Evolutionary conservation across 2,888 invertebrate genomes (phyloP).

Genomic region (Ormia ochracea): DNA sequence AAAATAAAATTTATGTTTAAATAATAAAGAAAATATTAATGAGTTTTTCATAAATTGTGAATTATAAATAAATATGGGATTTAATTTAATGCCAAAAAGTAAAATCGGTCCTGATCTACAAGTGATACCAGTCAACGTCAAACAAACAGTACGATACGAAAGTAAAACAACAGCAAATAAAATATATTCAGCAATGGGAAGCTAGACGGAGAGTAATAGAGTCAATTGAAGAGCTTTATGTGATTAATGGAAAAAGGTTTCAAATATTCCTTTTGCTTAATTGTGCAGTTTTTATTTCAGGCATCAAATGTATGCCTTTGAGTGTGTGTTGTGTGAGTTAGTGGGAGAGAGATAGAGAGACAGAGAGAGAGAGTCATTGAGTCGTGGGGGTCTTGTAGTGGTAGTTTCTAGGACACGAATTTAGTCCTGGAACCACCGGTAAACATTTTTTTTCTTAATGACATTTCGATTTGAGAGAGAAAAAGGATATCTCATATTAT

Average conservation of each 20-base stretch:
- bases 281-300: too few relatives aligned
- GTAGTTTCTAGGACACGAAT: too few relatives aligned
- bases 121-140: slow-evolving; percentile 12
- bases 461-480: too few relatives aligned
- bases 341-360: too few relatives aligned
- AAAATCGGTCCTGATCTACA: background rate
- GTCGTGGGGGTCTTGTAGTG: too few relatives aligned
- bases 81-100: slow-evolving; percentile 16
- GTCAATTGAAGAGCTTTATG: background rate
- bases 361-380: too few relatives aligned
- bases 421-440: too few relatives aligned
- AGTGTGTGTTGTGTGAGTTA: too few relatives aligned
- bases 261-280: background rate
- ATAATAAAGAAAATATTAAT: slow-evolving; percentile 32
- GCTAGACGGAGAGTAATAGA: background rate
- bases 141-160: slow-evolving; percentile 31
- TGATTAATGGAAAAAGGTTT: background rate
- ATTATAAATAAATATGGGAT: slow-evolving; percentile 38
- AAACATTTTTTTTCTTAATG: too few relatives aligned
- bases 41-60: slow-evolving; percentile 37
- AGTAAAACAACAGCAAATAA: slow-evolving; percentile 9
- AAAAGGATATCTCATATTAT: too few relatives aligned
- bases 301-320: too few relatives aligned
- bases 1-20: slow-evolving; percentile 52
- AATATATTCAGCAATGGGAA: background rate